Evolutionary conservation across 2,113 vertebrate species (phyloP), one percentile per base, ranked within the genome.

Genomic region (Oreocharis arfaki): DNA sequence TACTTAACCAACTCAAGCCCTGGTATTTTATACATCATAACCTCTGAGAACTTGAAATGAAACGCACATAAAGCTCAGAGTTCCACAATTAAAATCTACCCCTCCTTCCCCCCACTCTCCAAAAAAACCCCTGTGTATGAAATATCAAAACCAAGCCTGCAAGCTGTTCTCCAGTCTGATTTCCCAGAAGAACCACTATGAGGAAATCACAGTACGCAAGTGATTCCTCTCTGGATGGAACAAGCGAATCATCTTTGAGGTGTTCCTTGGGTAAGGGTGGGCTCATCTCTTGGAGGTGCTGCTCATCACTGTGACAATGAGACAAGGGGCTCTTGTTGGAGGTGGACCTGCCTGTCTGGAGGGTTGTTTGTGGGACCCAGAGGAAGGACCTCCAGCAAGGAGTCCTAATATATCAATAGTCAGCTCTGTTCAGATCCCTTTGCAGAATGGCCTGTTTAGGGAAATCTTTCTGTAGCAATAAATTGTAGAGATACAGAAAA

Each of bases 101-200:
- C 7, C 7, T 32, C 7, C 11, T 39, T 8, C 20, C 33, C 5
- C 3, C 42, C 12, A 5, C 20, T 8, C 16, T 5, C 3, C 1
- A 37, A 57, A 44, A 35, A 53, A 35, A 16, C 13, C 11, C 28
- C 20, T 1, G 1, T 47, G 4, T 42, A 17, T 44, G 39, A 61
- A 80, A 33, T 19, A 76, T 10, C 9, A 82, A 84, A 84, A 37
- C 23, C 30, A 57, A 87, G 7, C 32, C 56, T 75, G 23, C 8
- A 52, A 56, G 13, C 23, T 61, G 6, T 46, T 69, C 14, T 74
- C 9, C 6, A 32, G 17, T 19, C 15, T 82, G 17, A 28, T 87
- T 87, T 91, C 26, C 19, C 2, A 3, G 60, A 63, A 88, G 35
- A 82, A 30, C 18, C 69, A 15, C 13, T 26, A 0, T 7, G 26